These are phyloP conservation scores for Sinonovacula constricta DNA, from an alignment of 1,140 invertebrate genomes.

Conservation along the genomic window DNA sequence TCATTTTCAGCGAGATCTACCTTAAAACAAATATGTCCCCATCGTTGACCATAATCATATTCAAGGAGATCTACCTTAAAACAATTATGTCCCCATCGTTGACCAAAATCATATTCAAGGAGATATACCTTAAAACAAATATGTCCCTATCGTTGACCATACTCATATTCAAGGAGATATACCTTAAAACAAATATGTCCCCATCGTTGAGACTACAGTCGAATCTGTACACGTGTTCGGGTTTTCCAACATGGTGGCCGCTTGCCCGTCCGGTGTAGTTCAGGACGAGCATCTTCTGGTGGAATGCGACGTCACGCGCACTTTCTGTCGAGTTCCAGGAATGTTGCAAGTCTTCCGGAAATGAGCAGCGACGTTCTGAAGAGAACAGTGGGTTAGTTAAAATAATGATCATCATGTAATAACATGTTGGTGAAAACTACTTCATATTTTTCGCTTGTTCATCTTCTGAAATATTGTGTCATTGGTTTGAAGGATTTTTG, in stretches of 20 bases:
- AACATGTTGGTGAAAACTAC: too few species aligned
- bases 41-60: not conserved
- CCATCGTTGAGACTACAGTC: constrained; percentile 58
- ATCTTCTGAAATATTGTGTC: too few species aligned
- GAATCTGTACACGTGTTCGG: constrained; percentile 48
- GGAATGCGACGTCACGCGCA: constrained; percentile 54
- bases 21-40: too few species aligned
- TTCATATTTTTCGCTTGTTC: too few species aligned
- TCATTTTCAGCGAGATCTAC: not conserved
- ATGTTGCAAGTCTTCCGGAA: constrained; percentile 54
- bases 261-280: constrained; percentile 52
- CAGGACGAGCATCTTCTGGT: constrained; percentile 47
- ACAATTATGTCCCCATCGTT: not conserved
- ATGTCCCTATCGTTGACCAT: not conserved
- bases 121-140: too few species aligned
- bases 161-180: constrained; percentile 56
- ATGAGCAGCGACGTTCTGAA: constrained; percentile 55
- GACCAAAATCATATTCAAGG: not conserved
- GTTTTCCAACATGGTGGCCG: too few species aligned
- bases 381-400: too few species aligned
- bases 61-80: not conserved
- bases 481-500: too few species aligned
- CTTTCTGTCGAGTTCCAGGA: constrained; percentile 59
- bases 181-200: constrained; percentile 57
- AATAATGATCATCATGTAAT: too few species aligned